These are phyloP conservation scores for Conchocele bisecta DNA, from an alignment of 2,888 invertebrate genomes.

Conservation along the genomic window DNA sequence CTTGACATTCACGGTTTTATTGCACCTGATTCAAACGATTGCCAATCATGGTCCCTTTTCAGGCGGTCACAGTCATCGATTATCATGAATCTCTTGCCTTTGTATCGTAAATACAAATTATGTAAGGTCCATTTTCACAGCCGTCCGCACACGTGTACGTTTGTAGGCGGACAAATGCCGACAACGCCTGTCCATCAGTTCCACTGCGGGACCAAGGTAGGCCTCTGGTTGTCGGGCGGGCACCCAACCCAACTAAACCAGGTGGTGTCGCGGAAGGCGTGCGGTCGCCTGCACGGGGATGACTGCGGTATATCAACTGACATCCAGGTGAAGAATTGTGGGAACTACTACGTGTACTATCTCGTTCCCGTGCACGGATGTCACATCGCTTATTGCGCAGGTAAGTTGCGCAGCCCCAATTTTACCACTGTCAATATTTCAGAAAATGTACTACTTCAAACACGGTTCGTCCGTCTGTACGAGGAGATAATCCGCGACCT, in stretches of 20 bases:
- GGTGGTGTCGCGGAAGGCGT: slow-evolving; percentile 20
- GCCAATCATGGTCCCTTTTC: too few species aligned
- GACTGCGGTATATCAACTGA: slow-evolving; percentile 23
- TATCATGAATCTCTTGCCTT: too few species aligned
- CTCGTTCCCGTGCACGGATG: slow-evolving; percentile 40
- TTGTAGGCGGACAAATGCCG: slow-evolving; percentile 13
- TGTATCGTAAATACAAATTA: neutral
- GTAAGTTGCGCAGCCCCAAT: too few species aligned
- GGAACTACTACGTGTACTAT: slow-evolving; percentile 38
- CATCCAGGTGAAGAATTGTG: slow-evolving; percentile 45
- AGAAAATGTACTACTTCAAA: too few species aligned
- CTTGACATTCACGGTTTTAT: too few species aligned
- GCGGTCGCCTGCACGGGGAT: neutral
- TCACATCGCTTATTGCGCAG: slow-evolving; percentile 51
- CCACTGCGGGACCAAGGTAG: slow-evolving; percentile 51
- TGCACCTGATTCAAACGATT: too few species aligned
- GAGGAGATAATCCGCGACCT: too few species aligned
- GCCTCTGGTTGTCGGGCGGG: slow-evolving; percentile 42
- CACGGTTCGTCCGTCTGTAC: too few species aligned
- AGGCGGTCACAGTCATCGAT: too few species aligned
- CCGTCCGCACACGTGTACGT: neutral
- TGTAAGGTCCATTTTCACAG: neutral
- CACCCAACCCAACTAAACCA: slow-evolving; percentile 31
- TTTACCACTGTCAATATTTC: too few species aligned
- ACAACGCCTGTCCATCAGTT: slow-evolving; percentile 22